Evolutionary conservation across 2,113 vertebrate species (phyloP), one percentile per base, ranked within the genome.

Genomic region (Hyperopisus bebe): DNA sequence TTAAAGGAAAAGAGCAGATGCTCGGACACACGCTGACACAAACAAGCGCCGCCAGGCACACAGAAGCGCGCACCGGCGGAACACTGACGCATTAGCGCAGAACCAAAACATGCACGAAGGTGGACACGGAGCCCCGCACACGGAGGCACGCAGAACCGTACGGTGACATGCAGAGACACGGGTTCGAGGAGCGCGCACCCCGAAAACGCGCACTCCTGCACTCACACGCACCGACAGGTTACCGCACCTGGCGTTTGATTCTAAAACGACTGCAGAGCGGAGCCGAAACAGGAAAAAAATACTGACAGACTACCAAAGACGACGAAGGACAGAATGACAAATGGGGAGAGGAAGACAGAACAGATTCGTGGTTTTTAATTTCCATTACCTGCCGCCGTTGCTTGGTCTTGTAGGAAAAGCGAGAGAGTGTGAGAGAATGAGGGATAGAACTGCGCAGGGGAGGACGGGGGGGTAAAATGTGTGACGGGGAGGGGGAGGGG

Each of bases 401-500:
- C 50, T 89, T 51, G 77, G 50, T 77, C 89, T 85, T 62, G 89
- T 84, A 89, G 39, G 86, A 92, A 91, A 93, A 92, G 92, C 90
- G 90, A 93, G 90, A 80, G 84, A 70, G 90, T 91, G 92, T 88
- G 89, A 88, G 92, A 88, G 86, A 92, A 93, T 90, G 91, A 93
- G 92, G 90, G 88, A 91, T 87, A 92, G 89, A 89, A 51, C 31
- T 85, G 46, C 39, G 31, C 86, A 58, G 87, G 83, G 50, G 77
- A 89, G 92, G 90, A 86, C 44, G 66, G 87, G 89, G 17, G 91
- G 92, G 90, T 87, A 90, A 91, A 93, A 90, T 83, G 91, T 92
- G 92, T 89, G 92, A 93, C 92, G 80, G 13, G 42, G 3, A 90
- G 88, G 84, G 94, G 93, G 94, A 91, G 93, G 93, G 92, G 91